These are phyloP conservation scores for Oreortyx pictus DNA, from an alignment of 2,797 vertebrate species.

Conservation along the genomic window DNA sequence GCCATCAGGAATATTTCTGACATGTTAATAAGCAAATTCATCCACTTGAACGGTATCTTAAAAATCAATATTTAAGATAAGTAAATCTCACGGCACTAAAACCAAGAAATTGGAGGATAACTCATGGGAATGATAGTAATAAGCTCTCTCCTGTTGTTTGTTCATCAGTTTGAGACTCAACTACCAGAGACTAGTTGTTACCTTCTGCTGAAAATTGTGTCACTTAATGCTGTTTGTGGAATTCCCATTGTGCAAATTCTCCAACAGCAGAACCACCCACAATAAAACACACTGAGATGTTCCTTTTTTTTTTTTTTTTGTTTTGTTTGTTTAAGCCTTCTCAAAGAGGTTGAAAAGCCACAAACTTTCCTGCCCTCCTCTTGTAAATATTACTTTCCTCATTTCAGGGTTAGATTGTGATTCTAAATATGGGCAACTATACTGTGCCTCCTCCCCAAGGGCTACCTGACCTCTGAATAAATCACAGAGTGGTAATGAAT, in stretches of 20 bases:
- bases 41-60: background rate
- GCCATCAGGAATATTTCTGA: background rate
- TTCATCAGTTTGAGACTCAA: background rate
- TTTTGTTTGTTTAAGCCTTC: background rate
- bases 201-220: rapidly evolving
- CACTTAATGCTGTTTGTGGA: background rate
- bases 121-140: background rate
- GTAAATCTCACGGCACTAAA: background rate
- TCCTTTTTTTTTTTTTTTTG: too few relatives aligned
- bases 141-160: background rate
- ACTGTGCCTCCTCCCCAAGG: background rate
- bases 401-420: background rate
- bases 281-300: background rate
- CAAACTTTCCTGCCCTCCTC: background rate
- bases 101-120: background rate
- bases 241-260: background rate
- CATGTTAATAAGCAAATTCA: background rate
- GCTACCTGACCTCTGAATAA: background rate
- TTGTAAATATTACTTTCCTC: background rate
- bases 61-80: background rate
- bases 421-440: background rate
- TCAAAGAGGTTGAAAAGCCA: background rate
- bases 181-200: background rate
- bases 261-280: rapidly evolving
- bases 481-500: background rate